Percentiles rank a stretch among this genome's conserved stretches.
Evolutionary conservation across 1,140 invertebrate genomes (phyloP).

Genomic region (Helicoverpa zea): DNA sequence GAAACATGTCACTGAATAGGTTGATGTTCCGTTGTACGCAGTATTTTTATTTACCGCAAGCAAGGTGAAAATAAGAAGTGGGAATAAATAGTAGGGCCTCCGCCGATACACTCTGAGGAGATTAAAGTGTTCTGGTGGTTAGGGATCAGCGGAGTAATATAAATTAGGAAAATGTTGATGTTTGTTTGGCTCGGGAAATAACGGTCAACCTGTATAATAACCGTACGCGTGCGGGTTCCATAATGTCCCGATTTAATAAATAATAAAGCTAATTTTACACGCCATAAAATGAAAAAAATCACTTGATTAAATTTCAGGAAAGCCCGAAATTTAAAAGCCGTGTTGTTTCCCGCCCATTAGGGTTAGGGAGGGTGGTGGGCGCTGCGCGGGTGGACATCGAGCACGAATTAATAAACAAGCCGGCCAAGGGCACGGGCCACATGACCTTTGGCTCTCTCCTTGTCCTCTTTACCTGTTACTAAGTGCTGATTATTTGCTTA

Average conservation of each 20-base stretch:
- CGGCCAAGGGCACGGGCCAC: slow-evolving; percentile 74
- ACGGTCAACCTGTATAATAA: slow-evolving; percentile 12
- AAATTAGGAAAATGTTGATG: slow-evolving; percentile 75
- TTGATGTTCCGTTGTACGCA: slow-evolving; percentile 56
- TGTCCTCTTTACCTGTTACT: slow-evolving; percentile 65
- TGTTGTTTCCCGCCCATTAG: slow-evolving; percentile 78
- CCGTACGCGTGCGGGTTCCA: not conserved
- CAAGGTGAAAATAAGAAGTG: slow-evolving; percentile 85
- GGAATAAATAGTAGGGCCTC: slow-evolving; percentile 83
- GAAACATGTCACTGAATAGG: slow-evolving; percentile 52
- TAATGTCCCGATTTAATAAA: slow-evolving; percentile 46
- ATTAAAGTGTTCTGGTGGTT: slow-evolving; percentile 79
- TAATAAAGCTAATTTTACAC: slow-evolving; percentile 57
- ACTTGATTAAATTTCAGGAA: slow-evolving; percentile 72
- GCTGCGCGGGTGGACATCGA: slow-evolving; percentile 69
- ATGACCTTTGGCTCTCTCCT: slow-evolving; percentile 70
- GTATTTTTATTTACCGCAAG: slow-evolving; percentile 75
- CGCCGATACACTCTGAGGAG: slow-evolving; percentile 81
- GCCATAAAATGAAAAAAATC: slow-evolving; percentile 66
- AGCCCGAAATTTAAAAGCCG: slow-evolving; percentile 76
- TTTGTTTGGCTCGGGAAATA: slow-evolving; percentile 56
- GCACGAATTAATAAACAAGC: slow-evolving; percentile 83
- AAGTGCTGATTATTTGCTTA: slow-evolving; percentile 21
- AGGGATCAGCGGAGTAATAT: slow-evolving; percentile 74
- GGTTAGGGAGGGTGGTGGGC: slow-evolving; percentile 71